phyloP scores from a whole-genome alignment of 2,888 invertebrate genomes.

The Halocaridina rubra region DNA sequence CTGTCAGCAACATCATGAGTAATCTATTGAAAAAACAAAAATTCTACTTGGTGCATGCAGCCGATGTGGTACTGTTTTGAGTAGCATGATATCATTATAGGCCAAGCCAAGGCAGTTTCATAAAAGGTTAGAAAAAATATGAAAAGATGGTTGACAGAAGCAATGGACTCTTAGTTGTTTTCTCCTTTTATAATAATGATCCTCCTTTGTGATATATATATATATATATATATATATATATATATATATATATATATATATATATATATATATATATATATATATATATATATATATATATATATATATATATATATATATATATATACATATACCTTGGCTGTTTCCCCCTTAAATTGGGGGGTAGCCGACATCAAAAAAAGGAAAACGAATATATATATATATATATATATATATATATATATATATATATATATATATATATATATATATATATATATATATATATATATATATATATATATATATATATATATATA shows the following conservation, averaged over 20 bases:
- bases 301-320: background rate
- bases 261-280: background rate
- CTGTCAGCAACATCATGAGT: no score
- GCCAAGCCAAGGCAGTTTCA: no score
- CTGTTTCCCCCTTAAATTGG: no score
- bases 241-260: background rate
- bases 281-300: background rate
- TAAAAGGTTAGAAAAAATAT: no score
- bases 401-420: slow-evolving; percentile 8
- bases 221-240: background rate
- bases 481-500: background rate
- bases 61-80: no score
- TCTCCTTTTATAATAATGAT: no score
- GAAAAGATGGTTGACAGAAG: no score
- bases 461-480: background rate
- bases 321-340: background rate
- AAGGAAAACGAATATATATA: background rate
- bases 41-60: no score
- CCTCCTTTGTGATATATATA: background rate
- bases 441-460: background rate
- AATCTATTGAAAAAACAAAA: no score
- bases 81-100: no score
- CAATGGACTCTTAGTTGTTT: no score
- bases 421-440: background rate
- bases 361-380: no score